These are phyloP conservation scores for Laothoe populi DNA, from an alignment of 2,888 invertebrate genomes.

Conservation along the genomic window DNA sequence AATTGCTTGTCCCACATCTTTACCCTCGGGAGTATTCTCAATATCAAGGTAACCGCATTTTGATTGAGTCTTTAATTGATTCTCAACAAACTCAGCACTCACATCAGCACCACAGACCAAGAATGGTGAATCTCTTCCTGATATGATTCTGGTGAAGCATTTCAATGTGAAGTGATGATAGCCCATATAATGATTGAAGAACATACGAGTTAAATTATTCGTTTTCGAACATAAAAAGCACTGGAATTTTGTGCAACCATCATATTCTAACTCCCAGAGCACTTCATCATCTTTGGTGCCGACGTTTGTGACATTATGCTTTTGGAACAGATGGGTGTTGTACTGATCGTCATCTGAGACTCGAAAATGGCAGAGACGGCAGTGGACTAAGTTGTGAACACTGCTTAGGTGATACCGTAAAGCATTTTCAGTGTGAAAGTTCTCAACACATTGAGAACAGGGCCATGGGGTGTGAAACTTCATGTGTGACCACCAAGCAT, in stretches of 20 bases:
- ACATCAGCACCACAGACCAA: constrained; percentile 71
- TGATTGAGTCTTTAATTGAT: constrained; percentile 58
- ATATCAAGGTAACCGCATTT: constrained; percentile 67
- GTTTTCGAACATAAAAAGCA: constrained; percentile 72
- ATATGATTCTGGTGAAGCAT: constrained; percentile 68
- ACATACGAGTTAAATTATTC: constrained; percentile 55
- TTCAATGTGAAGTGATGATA: constrained; percentile 77
- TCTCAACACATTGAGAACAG: constrained; percentile 74
- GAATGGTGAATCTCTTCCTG: constrained; percentile 69
- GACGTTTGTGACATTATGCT: constrained; percentile 69
- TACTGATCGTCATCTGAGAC: constrained; percentile 69
- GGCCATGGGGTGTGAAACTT: constrained; percentile 76
- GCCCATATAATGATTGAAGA: constrained; percentile 77
- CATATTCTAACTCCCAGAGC: constrained; percentile 69
- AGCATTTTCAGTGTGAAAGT: constrained; percentile 59
- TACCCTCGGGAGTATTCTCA: constrained; percentile 30
- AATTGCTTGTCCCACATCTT: background rate
- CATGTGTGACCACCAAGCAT: constrained; percentile 66
- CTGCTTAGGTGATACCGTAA: constrained; percentile 64
- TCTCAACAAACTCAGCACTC: constrained; percentile 65
- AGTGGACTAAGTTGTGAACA: constrained; percentile 71
- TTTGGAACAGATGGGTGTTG: constrained; percentile 68
- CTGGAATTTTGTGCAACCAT: constrained; percentile 57
- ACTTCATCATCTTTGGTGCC: constrained; percentile 57
- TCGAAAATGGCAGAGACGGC: constrained; percentile 74